Evolutionary conservation across 2,113 vertebrate species (phyloP), one percentile per base, ranked within the genome.

Genomic region (Scophthalmus maximus): DNA sequence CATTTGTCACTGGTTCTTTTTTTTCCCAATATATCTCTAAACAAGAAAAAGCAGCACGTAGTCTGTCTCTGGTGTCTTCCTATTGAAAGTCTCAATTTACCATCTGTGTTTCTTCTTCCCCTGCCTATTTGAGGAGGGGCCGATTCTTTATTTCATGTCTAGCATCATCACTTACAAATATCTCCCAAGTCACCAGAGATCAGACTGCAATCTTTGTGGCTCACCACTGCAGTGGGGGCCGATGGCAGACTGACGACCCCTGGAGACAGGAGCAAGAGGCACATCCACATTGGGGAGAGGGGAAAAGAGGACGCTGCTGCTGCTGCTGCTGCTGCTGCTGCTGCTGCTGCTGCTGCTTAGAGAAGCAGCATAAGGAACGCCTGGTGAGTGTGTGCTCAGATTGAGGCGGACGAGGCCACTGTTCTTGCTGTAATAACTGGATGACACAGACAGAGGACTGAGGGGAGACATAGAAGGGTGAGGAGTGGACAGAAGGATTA

Each of bases 141-240:
- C 12, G 20, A 34, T 61, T 73, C 73, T 73, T 78, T 83, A 87
- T 91, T 91, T 91, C 84, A 76, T 70, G 79, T 91, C 85, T 90
- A 87, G 90, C 88, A 89, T 91, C 90, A 93, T 89, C 89, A 89
- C 85, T 87, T 89, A 84, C 88, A 91, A 91, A 90, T 89, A 91
- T 91, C 85, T 88, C 49, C 38, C 23, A 62, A 79, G 79, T 84
- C 88, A 65, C 68, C 68, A 32, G 83, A 83, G 88, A 91, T 86
- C 86, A 88, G 80, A 44, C 49, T 51, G 75, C 87, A 86, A 87
- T 91, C 91, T 90, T 84, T 72, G 68, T 40, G 59, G 66, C 87
- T 87, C 81, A 38, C 51, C 59, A 74, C 84, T 84, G 91, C 91
- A 90, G 82, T 88, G 64, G 76, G 76, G 81, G 83, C 46, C 17